These are phyloP conservation scores for Platichthys stellatus DNA, from an alignment of 2,113 vertebrate species.

Conservation along the genomic window DNA sequence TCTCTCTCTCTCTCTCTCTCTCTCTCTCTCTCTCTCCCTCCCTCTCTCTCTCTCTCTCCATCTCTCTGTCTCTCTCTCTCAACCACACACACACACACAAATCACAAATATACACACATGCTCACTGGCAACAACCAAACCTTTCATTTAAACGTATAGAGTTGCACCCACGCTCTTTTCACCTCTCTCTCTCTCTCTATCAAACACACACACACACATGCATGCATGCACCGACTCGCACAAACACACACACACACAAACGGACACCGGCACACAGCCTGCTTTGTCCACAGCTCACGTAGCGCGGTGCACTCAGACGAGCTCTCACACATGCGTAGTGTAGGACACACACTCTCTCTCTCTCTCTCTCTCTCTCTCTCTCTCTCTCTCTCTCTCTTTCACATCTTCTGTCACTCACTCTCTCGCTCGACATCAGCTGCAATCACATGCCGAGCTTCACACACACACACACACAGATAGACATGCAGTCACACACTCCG, in stretches of 20 bases:
- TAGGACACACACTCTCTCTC: constrained; percentile 18
- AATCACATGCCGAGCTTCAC: constrained; percentile 50
- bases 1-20: constrained; percentile 29
- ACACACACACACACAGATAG: constrained; percentile 16
- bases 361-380: too few species aligned
- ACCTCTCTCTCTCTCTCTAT: constrained; percentile 38
- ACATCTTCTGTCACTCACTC: constrained; percentile 40
- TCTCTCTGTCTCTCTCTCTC: constrained; percentile 37
- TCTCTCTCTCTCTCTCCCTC: constrained; percentile 29
- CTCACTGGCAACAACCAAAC: constrained; percentile 27
- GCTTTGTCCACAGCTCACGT: constrained; percentile 73
- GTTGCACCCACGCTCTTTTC: background rate
- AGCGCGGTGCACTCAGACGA: constrained; percentile 35
- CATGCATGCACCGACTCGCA: background rate
- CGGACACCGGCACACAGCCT: constrained; percentile 31
- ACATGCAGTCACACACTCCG: constrained; percentile 45
- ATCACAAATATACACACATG: constrained; percentile 17
- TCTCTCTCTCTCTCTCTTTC: constrained; percentile 5
- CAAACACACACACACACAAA: background rate
- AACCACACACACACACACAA: constrained; percentile 9
- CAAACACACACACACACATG: constrained; percentile 5
- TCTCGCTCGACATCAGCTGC: constrained; percentile 43
- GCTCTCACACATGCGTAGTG: constrained; percentile 26
- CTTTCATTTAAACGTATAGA: constrained; percentile 39
- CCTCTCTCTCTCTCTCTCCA: constrained; percentile 38